Evolutionary conservation across 2,888 invertebrate species (phyloP).

Genomic region (Mythimna vitellina): DNA sequence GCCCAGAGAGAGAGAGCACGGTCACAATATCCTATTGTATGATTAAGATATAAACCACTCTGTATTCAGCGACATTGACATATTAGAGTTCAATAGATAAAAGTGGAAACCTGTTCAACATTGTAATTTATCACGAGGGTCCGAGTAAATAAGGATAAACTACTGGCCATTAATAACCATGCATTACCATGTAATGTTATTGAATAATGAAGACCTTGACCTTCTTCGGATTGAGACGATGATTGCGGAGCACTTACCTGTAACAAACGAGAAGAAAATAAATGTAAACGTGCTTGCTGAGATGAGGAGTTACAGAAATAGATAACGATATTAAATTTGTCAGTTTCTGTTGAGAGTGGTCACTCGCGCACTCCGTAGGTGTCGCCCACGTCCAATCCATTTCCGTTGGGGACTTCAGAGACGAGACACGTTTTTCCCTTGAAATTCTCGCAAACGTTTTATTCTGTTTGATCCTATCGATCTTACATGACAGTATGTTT

Average conservation of each 20-base stretch:
- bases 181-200: conserved; percentile 47
- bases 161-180: conserved; percentile 39
- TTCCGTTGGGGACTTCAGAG: conserved; percentile 81
- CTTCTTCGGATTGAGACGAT: conserved; percentile 65
- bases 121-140: conserved; percentile 57
- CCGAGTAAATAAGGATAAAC: conserved; percentile 47
- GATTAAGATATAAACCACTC: conserved; percentile 57
- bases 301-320: conserved; percentile 76
- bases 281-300: conserved; percentile 66
- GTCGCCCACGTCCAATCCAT: conserved; percentile 85
- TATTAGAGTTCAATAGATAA: conserved; percentile 60
- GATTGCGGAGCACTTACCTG: conserved; percentile 75
- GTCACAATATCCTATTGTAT: conserved; percentile 58
- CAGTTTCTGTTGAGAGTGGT: conserved; percentile 79
- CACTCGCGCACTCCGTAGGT: conserved; percentile 81
- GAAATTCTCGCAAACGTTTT: conserved; percentile 65
- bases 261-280: conserved; percentile 73
- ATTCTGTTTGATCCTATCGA: conserved; percentile 65
- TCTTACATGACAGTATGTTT: conserved; percentile 24
- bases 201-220: conserved; percentile 65
- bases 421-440: conserved; percentile 77
- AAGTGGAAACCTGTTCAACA: conserved; percentile 58
- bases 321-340: conserved; percentile 82
- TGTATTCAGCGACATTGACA: conserved; percentile 60
- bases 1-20: conserved; percentile 44